Evolutionary conservation across 30 jellyfish, hydroid and myxozoan genomes (phyloP).

Genomic region (Aurelia aurita): DNA sequence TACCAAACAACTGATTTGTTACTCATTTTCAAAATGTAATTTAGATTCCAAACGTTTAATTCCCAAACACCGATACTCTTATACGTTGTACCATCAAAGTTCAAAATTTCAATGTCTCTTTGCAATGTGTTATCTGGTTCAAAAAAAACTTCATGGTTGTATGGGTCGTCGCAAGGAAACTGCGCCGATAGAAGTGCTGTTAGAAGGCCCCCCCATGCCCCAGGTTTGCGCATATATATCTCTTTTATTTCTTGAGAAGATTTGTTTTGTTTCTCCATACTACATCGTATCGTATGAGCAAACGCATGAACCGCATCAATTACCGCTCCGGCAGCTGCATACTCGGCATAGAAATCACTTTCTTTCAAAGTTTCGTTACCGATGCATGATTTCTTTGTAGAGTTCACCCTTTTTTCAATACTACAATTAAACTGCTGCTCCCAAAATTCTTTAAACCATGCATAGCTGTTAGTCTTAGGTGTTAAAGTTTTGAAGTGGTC

Average conservation of each 20-base stretch:
- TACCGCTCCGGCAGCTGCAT: conserved; percentile 50
- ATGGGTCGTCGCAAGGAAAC: background rate
- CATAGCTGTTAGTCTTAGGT: conserved; percentile 8
- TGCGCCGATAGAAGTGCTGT: background rate
- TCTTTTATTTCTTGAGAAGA: background rate
- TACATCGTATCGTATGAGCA: conserved; percentile 12
- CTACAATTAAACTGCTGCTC: conserved; percentile 45
- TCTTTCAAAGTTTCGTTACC: conserved; percentile 33
- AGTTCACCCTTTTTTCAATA: background rate
- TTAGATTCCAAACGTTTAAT: background rate
- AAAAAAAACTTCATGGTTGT: background rate
- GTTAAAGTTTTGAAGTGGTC: conserved; percentile 34
- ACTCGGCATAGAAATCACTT: conserved; percentile 25
- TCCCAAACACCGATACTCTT: conserved; percentile 28
- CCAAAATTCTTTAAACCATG: conserved; percentile 72
- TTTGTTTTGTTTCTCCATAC: no score
- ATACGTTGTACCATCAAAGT: conserved; percentile 35
- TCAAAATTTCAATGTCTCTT: conserved; percentile 28
- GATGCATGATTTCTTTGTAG: conserved; percentile 3
- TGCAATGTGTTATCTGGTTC: background rate
- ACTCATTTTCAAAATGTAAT: background rate
- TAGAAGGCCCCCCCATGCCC: background rate
- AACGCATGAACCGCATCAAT: conserved; percentile 52
- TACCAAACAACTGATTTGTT: conserved; percentile 23
- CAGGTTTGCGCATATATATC: background rate